These are phyloP conservation scores for Rhinopithecus roxellana DNA, from an alignment of 2,113 vertebrate genomes.

Conservation along the genomic window DNA sequence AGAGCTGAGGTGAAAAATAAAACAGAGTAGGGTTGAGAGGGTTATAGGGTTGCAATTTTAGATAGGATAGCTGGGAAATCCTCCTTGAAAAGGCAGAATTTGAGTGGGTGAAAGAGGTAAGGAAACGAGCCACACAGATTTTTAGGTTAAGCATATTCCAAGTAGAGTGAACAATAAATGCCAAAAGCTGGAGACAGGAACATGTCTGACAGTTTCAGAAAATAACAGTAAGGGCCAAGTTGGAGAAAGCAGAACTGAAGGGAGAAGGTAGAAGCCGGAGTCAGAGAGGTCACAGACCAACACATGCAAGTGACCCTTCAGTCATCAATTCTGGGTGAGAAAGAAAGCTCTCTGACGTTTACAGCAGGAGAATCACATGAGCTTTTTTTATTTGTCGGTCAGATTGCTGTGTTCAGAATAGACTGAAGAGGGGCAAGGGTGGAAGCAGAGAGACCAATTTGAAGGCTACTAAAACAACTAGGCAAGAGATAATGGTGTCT, in stretches of 20 bases:
- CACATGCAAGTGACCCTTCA: neutral
- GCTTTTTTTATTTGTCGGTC: conserved; percentile 18
- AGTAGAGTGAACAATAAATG: neutral
- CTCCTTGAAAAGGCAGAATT: neutral
- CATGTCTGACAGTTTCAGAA: neutral
- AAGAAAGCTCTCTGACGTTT: neutral
- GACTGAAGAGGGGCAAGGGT: neutral
- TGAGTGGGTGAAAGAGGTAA: neutral
- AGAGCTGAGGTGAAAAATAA: conserved; percentile 12
- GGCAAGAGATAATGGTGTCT: neutral
- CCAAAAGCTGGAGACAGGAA: neutral
- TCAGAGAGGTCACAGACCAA: neutral
- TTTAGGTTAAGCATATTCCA: neutral
- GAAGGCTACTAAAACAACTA: conserved; percentile 40
- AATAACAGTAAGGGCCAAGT: neutral
- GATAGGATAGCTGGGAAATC: neutral
- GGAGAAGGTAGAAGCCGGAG: neutral
- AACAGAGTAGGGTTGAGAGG: neutral
- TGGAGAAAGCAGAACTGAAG: neutral
- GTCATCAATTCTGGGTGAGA: neutral
- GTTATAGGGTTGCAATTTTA: neutral
- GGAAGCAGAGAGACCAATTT: conserved; percentile 24
- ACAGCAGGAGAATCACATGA: neutral
- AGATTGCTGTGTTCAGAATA: neutral
- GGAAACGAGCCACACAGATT: neutral